phyloP scores from a whole-genome alignment of 1,140 invertebrate genomes.

The Sarcophaga bullata region DNA sequence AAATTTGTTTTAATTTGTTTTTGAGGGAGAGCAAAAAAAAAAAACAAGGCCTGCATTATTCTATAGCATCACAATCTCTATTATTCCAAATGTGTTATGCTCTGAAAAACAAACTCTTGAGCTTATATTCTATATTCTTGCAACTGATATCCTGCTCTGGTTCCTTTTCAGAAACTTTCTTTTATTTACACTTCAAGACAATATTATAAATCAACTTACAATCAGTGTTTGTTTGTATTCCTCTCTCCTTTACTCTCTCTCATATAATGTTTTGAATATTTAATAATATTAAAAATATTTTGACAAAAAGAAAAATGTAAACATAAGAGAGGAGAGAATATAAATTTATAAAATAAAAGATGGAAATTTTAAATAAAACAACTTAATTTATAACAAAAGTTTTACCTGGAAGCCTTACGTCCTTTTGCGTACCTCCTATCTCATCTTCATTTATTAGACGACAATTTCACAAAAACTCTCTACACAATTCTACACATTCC shows the following conservation, averaged over 20 bases:
- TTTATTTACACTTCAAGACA: background rate
- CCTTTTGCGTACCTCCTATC: background rate
- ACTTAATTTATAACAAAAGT: constrained; percentile 12
- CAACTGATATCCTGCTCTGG: too few species aligned
- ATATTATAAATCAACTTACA: constrained; percentile 16
- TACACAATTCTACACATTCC: too few species aligned
- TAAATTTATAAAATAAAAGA: background rate
- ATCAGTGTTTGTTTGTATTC: background rate
- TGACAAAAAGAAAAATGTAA: background rate
- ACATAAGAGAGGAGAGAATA: background rate
- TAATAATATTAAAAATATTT: background rate
- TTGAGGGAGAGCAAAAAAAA: too few species aligned
- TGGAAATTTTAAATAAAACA: constrained; percentile 10
- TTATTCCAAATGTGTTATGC: too few species aligned
- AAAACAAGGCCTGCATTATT: too few species aligned
- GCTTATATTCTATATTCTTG: too few species aligned
- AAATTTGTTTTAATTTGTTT: too few species aligned
- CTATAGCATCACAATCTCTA: too few species aligned
- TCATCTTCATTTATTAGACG: constrained; percentile 10
- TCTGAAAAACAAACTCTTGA: too few species aligned
- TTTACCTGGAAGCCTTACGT: background rate
- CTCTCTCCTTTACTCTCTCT: background rate
- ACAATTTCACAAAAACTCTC: background rate
- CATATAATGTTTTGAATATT: constrained; percentile 9
- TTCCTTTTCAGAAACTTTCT: background rate